phyloP scores from a whole-genome alignment of 2,888 invertebrate species.

The Drosophila melanosoma region DNA sequence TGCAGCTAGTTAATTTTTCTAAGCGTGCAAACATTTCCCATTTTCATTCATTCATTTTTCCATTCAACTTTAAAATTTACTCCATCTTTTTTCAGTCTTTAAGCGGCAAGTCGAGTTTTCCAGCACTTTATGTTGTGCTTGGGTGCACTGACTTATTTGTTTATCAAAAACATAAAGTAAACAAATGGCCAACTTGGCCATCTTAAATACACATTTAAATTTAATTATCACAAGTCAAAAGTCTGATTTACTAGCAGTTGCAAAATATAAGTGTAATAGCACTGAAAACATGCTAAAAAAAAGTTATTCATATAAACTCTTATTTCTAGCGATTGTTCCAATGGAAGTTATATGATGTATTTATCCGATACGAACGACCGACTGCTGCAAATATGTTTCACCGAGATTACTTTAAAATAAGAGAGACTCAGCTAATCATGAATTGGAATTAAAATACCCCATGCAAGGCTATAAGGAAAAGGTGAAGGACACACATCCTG shows the following conservation, averaged over 20 bases:
- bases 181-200: background rate
- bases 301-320: background rate
- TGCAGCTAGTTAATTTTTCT: constrained; percentile 75
- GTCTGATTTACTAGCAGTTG: background rate
- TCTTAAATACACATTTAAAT: background rate
- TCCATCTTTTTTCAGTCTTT: background rate
- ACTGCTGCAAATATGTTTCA: background rate
- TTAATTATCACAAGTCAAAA: background rate
- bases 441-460: background rate
- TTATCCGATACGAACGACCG: too few species aligned
- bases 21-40: constrained; percentile 66
- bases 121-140: background rate
- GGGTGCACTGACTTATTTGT: constrained; percentile 1
- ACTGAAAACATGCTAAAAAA: background rate
- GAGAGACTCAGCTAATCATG: background rate
- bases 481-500: background rate
- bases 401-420: background rate
- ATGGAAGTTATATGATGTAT: background rate
- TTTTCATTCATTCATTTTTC: constrained; percentile 65
- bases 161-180: too few species aligned
- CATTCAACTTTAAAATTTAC: constrained; percentile 1
- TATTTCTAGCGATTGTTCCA: background rate
- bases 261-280: background rate
- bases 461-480: background rate
- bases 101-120: background rate